These are phyloP conservation scores for Stichopus chloronotus DNA, from an alignment of 35 echinoderm and acorn worm genomes.

Conservation along the genomic window DNA sequence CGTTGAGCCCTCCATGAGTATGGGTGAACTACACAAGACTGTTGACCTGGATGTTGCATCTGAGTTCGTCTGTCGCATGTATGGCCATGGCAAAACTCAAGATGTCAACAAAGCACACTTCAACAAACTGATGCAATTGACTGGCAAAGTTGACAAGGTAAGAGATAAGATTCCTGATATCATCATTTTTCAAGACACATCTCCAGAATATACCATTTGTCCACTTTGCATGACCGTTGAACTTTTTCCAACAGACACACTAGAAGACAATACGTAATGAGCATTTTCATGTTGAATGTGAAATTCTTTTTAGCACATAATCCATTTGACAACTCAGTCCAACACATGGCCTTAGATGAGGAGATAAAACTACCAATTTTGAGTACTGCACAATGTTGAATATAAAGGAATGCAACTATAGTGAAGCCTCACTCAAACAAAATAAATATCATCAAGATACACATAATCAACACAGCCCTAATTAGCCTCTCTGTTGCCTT, in stretches of 20 bases:
- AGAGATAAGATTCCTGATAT: background rate
- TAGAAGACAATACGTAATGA: no score
- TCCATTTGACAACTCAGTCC: background rate
- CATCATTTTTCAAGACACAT: background rate
- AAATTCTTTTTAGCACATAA: background rate
- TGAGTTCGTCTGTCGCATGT: conserved; percentile 71
- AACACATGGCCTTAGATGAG: no score
- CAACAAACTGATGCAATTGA: conserved; percentile 66
- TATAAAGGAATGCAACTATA: no score
- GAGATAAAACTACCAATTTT: no score
- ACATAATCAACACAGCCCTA: background rate
- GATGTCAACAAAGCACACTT: conserved; percentile 71
- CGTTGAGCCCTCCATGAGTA: conserved; percentile 56
- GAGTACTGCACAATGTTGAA: no score
- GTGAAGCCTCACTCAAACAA: no score
- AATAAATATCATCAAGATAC: background rate
- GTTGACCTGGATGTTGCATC: conserved; percentile 43
- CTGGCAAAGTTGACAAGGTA: conserved; percentile 69
- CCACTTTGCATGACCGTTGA: background rate
- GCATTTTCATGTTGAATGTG: background rate
- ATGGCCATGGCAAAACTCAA: conserved; percentile 52
- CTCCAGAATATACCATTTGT: background rate
- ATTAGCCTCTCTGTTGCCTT: background rate
- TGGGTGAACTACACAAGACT: background rate
- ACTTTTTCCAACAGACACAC: no score